Evolutionary conservation across 2,888 invertebrate species (phyloP).

Genomic region (Quadroppia sp.): DNA sequence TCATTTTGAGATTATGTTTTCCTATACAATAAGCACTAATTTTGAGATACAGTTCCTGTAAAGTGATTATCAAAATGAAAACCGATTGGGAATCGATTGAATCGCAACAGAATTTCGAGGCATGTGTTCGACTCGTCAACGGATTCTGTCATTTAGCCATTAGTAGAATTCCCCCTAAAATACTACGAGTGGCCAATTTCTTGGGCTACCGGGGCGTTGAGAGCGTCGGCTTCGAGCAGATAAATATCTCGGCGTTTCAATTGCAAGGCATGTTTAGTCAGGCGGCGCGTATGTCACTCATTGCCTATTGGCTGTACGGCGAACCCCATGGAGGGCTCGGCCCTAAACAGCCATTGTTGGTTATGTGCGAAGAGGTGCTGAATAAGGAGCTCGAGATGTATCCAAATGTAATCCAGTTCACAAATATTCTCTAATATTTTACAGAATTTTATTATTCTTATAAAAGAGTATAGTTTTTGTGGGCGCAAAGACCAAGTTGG

Average conservation of each 20-base stretch:
- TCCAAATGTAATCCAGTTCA: not conserved
- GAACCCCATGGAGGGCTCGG: not conserved
- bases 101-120: not conserved
- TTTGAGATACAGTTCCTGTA: not conserved
- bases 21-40: not conserved
- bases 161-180: slow-evolving; percentile 3
- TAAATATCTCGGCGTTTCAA: not conserved
- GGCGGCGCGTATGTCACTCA: not conserved
- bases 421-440: not conserved
- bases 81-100: slow-evolving; percentile 10
- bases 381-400: not conserved
- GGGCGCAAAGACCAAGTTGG: too few species aligned
- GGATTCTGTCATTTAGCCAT: slow-evolving; percentile 19
- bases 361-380: not conserved
- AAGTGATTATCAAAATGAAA: not conserved
- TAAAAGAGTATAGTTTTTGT: too few species aligned
- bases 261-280: not conserved
- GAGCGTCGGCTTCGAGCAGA: not conserved
- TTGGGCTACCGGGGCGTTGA: not conserved
- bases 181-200: slow-evolving; percentile 7
- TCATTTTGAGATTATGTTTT: not conserved
- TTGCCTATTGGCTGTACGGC: not conserved
- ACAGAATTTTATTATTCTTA: too few species aligned
- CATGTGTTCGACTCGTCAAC: not conserved
- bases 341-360: not conserved